These are phyloP conservation scores for Synaphobranchus kaupii DNA, from an alignment of 2,797 vertebrate species.

Conservation along the genomic window DNA sequence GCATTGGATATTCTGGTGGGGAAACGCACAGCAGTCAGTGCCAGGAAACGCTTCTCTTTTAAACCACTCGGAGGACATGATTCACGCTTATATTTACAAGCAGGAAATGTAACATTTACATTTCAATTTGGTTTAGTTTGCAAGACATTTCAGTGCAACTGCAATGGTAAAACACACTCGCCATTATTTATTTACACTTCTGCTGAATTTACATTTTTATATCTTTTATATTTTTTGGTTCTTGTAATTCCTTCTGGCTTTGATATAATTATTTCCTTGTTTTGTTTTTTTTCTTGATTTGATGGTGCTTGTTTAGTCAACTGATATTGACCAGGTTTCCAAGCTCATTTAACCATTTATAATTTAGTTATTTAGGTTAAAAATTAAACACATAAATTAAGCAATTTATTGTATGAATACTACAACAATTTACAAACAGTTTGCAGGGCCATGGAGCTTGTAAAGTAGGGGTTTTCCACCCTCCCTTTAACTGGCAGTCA, in stretches of 20 bases:
- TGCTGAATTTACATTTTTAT: not conserved
- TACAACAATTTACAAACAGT: not conserved
- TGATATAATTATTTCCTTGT: too few relatives aligned
- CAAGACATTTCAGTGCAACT: not conserved
- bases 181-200: not conserved
- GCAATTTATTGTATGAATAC: not conserved
- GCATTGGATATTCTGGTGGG: constrained; percentile 89
- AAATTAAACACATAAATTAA: not conserved
- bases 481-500: too few relatives aligned
- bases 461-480: not conserved
- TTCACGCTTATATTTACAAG: not conserved
- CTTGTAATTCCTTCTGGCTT: too few relatives aligned
- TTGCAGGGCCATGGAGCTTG: not conserved
- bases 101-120: not conserved
- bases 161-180: not conserved
- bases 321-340: not conserved
- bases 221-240: too few relatives aligned
- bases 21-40: not conserved
- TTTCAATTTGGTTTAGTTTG: not conserved
- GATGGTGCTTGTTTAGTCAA: not conserved
- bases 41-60: not conserved
- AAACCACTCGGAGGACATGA: not conserved
- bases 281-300: not conserved
- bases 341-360: not conserved
- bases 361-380: not conserved